Percentiles rank a stretch among this genome's conserved stretches.
Evolutionary conservation across 2,888 invertebrate genomes (phyloP).

Genomic region (Masnerella sp.): DNA sequence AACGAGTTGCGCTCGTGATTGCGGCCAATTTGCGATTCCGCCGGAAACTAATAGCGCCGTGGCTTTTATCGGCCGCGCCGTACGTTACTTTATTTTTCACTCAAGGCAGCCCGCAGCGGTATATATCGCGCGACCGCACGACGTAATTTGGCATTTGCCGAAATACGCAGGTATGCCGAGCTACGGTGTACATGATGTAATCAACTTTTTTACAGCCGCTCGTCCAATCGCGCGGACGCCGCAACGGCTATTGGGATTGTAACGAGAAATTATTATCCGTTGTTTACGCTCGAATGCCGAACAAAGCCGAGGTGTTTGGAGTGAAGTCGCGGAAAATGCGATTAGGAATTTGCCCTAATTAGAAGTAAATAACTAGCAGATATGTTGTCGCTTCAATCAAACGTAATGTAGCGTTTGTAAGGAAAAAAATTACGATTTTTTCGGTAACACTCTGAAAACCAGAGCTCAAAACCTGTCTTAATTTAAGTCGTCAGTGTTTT

Average conservation of each 20-base stretch:
- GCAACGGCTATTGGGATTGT: conserved; percentile 5
- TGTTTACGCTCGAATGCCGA: not conserved
- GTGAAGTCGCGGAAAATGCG: not conserved
- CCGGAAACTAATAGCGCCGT: conserved; percentile 21
- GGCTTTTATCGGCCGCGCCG: conserved; percentile 20
- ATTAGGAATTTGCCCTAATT: not conserved
- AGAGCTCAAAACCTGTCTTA: too few relatives aligned
- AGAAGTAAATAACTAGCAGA: too few relatives aligned
- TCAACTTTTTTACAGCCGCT: conserved; percentile 32
- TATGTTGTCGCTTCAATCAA: too few relatives aligned
- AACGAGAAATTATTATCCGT: conserved; percentile 13
- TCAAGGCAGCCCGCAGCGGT: conserved; percentile 16
- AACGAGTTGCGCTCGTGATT: conserved; percentile 13
- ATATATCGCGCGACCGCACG: conserved; percentile 23
- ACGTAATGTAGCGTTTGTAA: too few relatives aligned
- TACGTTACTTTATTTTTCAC: conserved; percentile 32
- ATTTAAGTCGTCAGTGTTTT: too few relatives aligned
- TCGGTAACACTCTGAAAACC: too few relatives aligned
- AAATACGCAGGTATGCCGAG: conserved; percentile 16
- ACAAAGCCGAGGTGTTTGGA: not conserved
- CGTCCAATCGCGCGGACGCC: conserved; percentile 2
- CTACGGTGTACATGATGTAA: conserved; percentile 18
- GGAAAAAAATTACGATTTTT: too few relatives aligned
- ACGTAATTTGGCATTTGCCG: conserved; percentile 25
- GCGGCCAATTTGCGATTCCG: conserved; percentile 26